phyloP scores from a whole-genome alignment of 2,113 vertebrate species.

The Scortum barcoo region DNA sequence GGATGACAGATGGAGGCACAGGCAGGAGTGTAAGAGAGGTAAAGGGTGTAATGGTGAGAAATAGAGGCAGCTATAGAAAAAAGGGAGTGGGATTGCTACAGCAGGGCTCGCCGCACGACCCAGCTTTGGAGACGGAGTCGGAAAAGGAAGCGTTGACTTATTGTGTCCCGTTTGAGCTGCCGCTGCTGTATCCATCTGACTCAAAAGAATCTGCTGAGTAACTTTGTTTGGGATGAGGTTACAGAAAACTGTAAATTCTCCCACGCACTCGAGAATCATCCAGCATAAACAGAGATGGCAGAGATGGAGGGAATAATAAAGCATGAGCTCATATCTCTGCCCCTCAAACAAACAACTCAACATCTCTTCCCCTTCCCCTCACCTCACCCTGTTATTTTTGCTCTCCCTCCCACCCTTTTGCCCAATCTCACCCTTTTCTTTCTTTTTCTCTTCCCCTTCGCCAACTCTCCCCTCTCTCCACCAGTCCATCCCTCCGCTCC shows the following conservation, averaged over 20 bases:
- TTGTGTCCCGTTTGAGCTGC: slow-evolving; percentile 42
- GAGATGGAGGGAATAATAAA: slow-evolving; percentile 53
- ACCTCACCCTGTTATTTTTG: slow-evolving; percentile 12
- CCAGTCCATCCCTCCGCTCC: slow-evolving; percentile 26
- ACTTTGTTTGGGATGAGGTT: slow-evolving; percentile 78
- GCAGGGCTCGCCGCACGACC: background rate
- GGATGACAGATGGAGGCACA: background rate
- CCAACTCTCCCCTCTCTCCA: slow-evolving; percentile 3
- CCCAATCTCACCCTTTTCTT: slow-evolving; percentile 2
- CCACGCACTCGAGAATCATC: slow-evolving; percentile 63
- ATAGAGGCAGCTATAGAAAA: background rate
- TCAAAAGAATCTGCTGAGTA: slow-evolving; percentile 76
- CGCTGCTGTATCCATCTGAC: slow-evolving; percentile 41
- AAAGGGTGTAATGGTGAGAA: background rate
- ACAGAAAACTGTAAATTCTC: slow-evolving; percentile 68
- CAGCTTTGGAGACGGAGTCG: slow-evolving; percentile 10
- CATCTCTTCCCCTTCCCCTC: slow-evolving; percentile 19
- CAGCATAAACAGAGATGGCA: slow-evolving; percentile 65
- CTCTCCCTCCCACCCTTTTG: background rate
- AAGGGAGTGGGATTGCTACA: background rate
- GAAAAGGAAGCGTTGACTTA: slow-evolving; percentile 38
- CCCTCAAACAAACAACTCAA: slow-evolving; percentile 25
- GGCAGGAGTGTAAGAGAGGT: background rate
- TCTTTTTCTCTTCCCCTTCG: slow-evolving; percentile 19
- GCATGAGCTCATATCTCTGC: slow-evolving; percentile 26